Evolutionary conservation across 2,113 vertebrate genomes (phyloP).

Genomic region (Axis porcinus): DNA sequence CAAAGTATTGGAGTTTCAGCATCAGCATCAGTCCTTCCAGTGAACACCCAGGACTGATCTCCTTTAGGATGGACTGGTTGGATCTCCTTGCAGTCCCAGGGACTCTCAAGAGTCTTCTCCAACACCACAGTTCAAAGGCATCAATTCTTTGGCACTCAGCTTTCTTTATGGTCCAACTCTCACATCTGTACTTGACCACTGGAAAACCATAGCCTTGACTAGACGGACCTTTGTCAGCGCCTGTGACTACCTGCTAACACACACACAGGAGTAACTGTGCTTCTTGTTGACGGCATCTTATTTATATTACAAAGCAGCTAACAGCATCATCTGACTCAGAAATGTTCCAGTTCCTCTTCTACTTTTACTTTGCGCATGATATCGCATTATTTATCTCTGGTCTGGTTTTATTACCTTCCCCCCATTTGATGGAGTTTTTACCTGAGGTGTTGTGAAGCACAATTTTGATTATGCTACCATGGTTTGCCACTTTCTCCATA

Average conservation of each 20-base stretch:
- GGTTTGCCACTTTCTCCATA: neutral
- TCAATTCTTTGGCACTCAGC: neutral
- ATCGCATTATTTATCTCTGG: neutral
- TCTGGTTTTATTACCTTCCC: neutral
- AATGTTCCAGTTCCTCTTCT: neutral
- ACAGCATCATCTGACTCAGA: neutral
- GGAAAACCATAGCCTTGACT: neutral
- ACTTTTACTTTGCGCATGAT: neutral
- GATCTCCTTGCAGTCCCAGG: neutral
- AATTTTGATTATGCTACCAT: neutral
- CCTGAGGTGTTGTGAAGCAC: neutral
- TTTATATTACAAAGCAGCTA: neutral
- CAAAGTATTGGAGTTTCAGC: neutral
- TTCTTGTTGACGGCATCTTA: neutral
- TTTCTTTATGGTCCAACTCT: neutral
- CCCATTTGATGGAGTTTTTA: neutral
- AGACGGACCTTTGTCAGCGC: neutral
- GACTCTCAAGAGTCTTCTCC: neutral
- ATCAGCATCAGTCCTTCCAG: neutral
- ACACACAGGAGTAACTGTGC: neutral
- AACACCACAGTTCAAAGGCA: neutral
- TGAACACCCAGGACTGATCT: neutral
- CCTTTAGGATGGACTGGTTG: neutral
- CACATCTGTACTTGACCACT: neutral
- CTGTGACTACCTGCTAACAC: neutral